These are phyloP conservation scores for Zingel zingel DNA, from an alignment of 2,113 vertebrate genomes.

Conservation along the genomic window DNA sequence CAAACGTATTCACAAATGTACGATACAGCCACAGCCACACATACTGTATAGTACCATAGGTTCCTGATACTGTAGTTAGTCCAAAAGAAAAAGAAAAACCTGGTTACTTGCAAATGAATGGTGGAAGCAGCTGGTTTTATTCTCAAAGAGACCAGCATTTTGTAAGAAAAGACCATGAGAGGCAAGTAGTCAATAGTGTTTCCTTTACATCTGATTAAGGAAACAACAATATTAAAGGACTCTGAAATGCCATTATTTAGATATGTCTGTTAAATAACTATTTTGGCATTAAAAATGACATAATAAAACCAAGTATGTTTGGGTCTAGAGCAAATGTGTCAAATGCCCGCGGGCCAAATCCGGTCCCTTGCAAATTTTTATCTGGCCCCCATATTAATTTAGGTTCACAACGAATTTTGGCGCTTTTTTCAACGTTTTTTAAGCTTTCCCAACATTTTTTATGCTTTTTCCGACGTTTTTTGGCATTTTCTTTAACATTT, in stretches of 20 bases:
- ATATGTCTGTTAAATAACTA: neutral
- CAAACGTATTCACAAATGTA: constrained; percentile 24
- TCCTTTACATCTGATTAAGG: neutral
- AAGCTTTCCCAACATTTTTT: too few relatives aligned
- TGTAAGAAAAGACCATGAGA: neutral
- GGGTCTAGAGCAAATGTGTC: neutral
- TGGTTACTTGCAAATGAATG: constrained; percentile 7
- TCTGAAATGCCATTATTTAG: neutral
- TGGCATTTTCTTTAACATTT: too few relatives aligned
- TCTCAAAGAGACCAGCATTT: neutral
- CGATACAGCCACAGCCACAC: neutral
- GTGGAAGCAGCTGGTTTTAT: constrained; percentile 28
- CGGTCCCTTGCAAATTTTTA: too few relatives aligned
- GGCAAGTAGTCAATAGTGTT: neutral
- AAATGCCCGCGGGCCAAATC: too few relatives aligned
- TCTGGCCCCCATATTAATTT: too few relatives aligned
- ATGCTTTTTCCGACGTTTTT: too few relatives aligned
- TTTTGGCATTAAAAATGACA: constrained; percentile 11
- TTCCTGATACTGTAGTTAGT: neutral
- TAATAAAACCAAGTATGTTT: neutral
- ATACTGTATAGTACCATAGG: neutral
- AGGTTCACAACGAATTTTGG: too few relatives aligned
- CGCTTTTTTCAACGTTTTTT: too few relatives aligned
- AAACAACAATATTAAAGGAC: neutral
- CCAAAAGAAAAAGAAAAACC: neutral